Conservation (phyloP, 1,140 invertebrate species). For the Drosophila grimshawi region DNA sequence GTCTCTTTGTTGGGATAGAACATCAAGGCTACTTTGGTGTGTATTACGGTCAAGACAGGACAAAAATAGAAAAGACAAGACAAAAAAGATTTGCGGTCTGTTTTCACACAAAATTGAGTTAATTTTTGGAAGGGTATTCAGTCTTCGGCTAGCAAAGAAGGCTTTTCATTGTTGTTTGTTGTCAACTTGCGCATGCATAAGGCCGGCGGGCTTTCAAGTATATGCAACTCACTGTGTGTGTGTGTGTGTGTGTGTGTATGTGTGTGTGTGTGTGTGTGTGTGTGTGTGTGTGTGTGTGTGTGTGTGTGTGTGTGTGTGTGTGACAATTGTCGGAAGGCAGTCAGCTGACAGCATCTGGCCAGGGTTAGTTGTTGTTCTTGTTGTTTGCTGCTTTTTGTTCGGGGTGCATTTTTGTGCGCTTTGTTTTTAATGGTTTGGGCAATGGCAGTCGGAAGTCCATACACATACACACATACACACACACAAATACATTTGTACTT, state of each 20-base stretch:
- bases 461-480: constrained; percentile 16
- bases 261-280: constrained; percentile 6
- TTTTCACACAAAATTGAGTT: too few relatives aligned
- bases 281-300: constrained; percentile 7
- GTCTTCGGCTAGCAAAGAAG: background rate
- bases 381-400: constrained; percentile 25
- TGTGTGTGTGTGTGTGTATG: constrained; percentile 9
- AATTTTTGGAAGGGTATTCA: background rate
- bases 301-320: constrained; percentile 15
- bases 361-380: constrained; percentile 34
- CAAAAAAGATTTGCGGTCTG: too few relatives aligned
- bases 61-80: too few relatives aligned
- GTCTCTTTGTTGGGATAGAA: too few relatives aligned
- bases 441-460: constrained; percentile 28
- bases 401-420: constrained; percentile 55
- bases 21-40: too few relatives aligned
- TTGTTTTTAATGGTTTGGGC: constrained; percentile 65
- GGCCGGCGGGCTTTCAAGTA: constrained; percentile 31
- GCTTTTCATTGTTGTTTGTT: constrained; percentile 19
- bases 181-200: constrained; percentile 49
- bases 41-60: too few relatives aligned
- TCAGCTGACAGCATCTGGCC: constrained; percentile 47
- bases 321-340: constrained; percentile 52
- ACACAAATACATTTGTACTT: constrained; percentile 5
- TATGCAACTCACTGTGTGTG: constrained; percentile 4